Evolutionary conservation across 2,113 vertebrate species (phyloP).

Genomic region (Muscicapa adusta): DNA sequence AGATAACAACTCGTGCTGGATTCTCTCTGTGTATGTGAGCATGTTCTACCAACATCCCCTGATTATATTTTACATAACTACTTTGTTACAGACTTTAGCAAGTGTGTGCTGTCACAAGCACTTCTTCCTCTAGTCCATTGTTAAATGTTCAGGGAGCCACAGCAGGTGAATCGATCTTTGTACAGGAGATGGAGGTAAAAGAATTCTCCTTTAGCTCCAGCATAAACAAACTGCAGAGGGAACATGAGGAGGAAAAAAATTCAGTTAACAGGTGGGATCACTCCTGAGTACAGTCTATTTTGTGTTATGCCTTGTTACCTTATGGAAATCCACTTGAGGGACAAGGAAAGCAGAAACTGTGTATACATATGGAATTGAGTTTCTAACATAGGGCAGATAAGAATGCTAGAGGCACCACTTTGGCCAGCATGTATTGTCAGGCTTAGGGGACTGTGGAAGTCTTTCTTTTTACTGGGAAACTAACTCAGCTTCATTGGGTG

Average conservation of each 20-base stretch:
- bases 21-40: background rate
- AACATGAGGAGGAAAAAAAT: background rate
- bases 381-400: background rate
- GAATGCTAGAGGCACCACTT: background rate
- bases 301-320: background rate
- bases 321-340: background rate
- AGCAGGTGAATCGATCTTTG: background rate
- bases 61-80: background rate
- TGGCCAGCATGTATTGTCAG: background rate
- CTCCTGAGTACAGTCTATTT: background rate
- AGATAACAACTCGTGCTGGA: background rate
- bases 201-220: background rate
- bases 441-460: background rate
- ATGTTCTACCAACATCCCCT: background rate
- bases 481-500: background rate
- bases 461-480: background rate
- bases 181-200: background rate
- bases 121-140: background rate
- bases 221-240: background rate
- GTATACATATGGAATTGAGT: rapidly evolving
- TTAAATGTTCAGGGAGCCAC: background rate
- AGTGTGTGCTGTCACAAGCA: background rate
- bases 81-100: background rate
- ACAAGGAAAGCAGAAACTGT: background rate
- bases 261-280: background rate